Evolutionary conservation across 2,113 vertebrate genomes (phyloP), one percentile per base, ranked within the genome.

Genomic region (Megaceryle torquata): DNA sequence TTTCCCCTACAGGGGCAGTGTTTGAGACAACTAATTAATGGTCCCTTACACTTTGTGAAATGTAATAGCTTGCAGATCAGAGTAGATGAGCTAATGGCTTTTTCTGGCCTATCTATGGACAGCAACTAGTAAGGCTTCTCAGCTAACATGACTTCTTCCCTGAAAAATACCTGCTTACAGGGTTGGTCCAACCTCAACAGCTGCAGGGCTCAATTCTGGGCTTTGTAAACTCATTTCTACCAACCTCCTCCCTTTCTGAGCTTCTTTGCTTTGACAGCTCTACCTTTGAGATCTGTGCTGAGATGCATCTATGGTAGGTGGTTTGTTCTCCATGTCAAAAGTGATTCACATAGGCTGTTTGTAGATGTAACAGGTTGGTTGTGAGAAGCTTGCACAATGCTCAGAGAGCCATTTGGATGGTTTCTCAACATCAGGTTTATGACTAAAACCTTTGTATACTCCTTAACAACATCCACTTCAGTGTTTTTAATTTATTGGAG

Each of bases 291-390:
- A 6, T 50, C 20, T 74, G 6, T 28, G 12, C 7, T 39, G 22
- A 19, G 26, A 43, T 43, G 13, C 15, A 44, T 2, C 11, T 46
- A 3, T 22, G 8, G 14, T 35, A 63, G 5, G 11, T 39, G 3
- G 10, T 22, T 5, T n/a, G 29, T 19, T 18, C 20, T 51, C 13
- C 5, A 3, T 20, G 5, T 28, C 61, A 19, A 21, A 60, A 61
- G 0, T 18, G 16, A 22, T 25, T 50, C 5, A 1, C 31, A 24
- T 7, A 37, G 6, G 15, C 3, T 51, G 3, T 25, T 20, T 44
- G 5, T 43, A 43, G 2, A 9, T 51, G 8, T 24, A 64, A 59
- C 13, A 60, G 1, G 1, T 11, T 60, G 53, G 5, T 17, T 39
- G 4, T 11, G 13, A 54, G 26, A 76, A 6, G 3, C 13, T 82